A percentile compares a stretch with the other conserved stretches of the same genome.
phyloP scores from a whole-genome alignment of 2,113 vertebrate genomes.

The Zosterops japonicus region DNA sequence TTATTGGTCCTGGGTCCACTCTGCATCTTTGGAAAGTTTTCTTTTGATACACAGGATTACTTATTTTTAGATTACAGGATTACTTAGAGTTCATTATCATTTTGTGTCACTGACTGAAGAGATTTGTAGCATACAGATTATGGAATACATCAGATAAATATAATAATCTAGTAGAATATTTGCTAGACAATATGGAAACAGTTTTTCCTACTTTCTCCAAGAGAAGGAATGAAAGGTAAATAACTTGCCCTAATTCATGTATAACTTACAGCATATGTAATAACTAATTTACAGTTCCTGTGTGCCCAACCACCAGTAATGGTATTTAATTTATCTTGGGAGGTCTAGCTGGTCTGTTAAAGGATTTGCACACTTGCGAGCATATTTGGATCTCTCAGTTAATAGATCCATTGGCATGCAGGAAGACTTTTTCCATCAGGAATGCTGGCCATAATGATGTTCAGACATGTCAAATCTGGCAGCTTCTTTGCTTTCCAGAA shows the following conservation, averaged over 20 bases:
- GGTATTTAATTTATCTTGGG: neutral
- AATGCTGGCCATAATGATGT: neutral
- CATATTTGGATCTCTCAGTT: neutral
- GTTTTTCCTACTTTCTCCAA: too few relatives aligned
- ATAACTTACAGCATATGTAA: too few relatives aligned
- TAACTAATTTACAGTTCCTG: too few relatives aligned
- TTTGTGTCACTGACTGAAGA: neutral
- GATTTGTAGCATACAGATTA: neutral
- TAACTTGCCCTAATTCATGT: too few relatives aligned
- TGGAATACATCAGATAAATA: neutral
- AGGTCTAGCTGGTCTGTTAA: neutral
- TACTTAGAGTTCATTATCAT: neutral
- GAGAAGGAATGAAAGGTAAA: too few relatives aligned
- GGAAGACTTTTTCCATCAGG: neutral
- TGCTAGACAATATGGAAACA: neutral
- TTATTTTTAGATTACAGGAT: neutral
- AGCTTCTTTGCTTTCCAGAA: neutral
- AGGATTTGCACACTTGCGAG: neutral
- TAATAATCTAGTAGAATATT: neutral
- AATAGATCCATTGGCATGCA: neutral
- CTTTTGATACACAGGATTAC: neutral
- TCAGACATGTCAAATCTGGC: neutral
- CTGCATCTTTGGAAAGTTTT: neutral
- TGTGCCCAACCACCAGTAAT: too few relatives aligned
- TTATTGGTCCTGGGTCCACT: neutral